phyloP scores from a whole-genome alignment of 2,888 invertebrate species.

The Cephus runcator region DNA sequence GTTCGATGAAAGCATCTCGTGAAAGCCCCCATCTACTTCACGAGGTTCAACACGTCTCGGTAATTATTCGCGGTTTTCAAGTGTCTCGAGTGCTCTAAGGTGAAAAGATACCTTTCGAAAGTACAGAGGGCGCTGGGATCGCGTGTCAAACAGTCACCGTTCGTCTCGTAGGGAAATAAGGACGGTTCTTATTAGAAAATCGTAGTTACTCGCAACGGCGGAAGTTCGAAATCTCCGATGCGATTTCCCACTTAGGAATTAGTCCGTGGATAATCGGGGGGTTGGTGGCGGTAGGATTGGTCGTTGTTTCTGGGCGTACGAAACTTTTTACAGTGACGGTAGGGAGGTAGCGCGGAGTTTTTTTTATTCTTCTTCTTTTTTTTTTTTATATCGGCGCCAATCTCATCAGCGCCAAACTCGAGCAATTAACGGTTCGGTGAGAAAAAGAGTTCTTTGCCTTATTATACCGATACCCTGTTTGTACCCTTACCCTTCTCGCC shows the following conservation, averaged over 20 bases:
- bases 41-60: neutral
- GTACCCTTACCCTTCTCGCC: neutral
- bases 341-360: neutral
- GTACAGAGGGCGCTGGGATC: neutral
- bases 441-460: neutral
- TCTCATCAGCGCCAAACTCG: neutral
- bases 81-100: neutral
- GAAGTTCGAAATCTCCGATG: neutral
- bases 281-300: neutral
- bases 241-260: neutral
- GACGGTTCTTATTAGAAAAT: neutral
- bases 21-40: neutral
- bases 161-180: neutral
- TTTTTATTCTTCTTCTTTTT: neutral
- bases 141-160: neutral
- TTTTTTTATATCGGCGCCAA: neutral
- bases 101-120: neutral
- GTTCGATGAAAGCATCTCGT: neutral
- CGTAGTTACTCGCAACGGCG: neutral
- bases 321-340: neutral
- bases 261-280: neutral
- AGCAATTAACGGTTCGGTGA: neutral
- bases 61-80: constrained; percentile 1
- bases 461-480: neutral
- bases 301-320: neutral